phyloP scores from a whole-genome alignment of 2,113 vertebrate genomes.

The Corythornis cristatus region DNA sequence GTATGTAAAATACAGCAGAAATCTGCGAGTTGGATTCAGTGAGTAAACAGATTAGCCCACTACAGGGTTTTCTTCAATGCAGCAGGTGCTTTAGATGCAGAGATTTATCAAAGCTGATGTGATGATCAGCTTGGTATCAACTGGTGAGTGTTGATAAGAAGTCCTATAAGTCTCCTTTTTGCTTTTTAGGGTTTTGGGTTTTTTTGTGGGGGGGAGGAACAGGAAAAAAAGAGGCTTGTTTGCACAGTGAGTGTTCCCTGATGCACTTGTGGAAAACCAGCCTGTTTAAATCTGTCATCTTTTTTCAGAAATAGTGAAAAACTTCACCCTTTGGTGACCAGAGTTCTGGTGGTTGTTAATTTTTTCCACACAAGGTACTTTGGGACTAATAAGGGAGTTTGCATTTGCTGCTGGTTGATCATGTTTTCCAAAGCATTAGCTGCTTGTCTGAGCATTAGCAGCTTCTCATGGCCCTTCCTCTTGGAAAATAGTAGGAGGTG shows the following conservation, averaged over 20 bases:
- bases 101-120: not conserved
- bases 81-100: not conserved
- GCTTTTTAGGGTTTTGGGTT: not conserved
- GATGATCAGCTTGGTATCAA: not conserved
- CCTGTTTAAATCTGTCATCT: not conserved
- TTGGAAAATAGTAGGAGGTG: not conserved
- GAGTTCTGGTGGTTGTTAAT: not conserved
- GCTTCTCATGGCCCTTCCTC: not conserved
- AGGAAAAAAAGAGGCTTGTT: not conserved
- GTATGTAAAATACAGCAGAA: conserved; percentile 25
- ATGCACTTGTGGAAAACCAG: not conserved
- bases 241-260: not conserved
- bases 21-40: not conserved
- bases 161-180: not conserved
- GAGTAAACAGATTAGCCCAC: not conserved
- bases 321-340: not conserved
- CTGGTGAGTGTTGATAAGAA: not conserved
- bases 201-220: not conserved
- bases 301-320: not conserved
- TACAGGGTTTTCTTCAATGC: not conserved
- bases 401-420: not conserved
- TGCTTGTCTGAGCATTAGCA: not conserved
- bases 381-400: not conserved
- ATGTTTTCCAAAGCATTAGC: not conserved
- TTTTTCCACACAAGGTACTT: not conserved